Conservation (phyloP, 2,113 vertebrate species). For the Chaenocephalus aceratus region DNA sequence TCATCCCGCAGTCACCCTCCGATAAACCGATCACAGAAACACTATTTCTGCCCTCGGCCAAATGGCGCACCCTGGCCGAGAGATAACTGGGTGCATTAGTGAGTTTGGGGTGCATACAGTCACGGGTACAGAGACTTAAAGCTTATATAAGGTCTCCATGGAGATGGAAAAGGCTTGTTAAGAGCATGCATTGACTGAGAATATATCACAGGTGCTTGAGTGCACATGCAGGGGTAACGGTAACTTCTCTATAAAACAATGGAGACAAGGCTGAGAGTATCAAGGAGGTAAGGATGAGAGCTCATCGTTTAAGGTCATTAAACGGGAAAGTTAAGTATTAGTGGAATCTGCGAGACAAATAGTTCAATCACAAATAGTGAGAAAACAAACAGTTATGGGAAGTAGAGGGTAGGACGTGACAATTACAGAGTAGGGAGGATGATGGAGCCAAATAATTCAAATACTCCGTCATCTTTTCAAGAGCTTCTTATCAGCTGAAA, state of each 20-base stretch:
- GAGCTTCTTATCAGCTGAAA: constrained; percentile 36
- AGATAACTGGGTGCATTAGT: constrained; percentile 38
- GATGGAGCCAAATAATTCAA: constrained; percentile 64
- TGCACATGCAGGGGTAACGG: constrained; percentile 12
- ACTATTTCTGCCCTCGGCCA: constrained; percentile 32
- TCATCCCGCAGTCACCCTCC: constrained; percentile 13
- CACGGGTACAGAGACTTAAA: constrained; percentile 23
- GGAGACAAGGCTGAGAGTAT: constrained; percentile 28
- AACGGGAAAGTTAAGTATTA: constrained; percentile 8
- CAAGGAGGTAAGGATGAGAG: constrained; percentile 15
- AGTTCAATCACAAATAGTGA: constrained; percentile 48
- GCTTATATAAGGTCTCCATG: constrained; percentile 44
- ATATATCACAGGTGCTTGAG: constrained; percentile 32
- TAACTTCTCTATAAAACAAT: constrained; percentile 67
- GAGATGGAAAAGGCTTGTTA: constrained; percentile 44
- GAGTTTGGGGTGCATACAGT: constrained; percentile 30
- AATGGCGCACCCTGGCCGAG: constrained; percentile 32
- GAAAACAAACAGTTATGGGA: constrained; percentile 63
- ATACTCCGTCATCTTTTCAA: constrained; percentile 55
- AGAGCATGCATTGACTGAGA: constrained; percentile 39
- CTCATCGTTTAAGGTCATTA: too few species aligned
- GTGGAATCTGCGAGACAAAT: constrained; percentile 1
- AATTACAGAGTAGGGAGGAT: constrained; percentile 60
- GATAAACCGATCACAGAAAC: constrained; percentile 21
- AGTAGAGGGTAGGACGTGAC: constrained; percentile 66